Percentiles rank a stretch among this genome's conserved stretches.
These are phyloP conservation scores for Polypterus senegalus DNA, from an alignment of 2,113 vertebrate species.

Conservation along the genomic window DNA sequence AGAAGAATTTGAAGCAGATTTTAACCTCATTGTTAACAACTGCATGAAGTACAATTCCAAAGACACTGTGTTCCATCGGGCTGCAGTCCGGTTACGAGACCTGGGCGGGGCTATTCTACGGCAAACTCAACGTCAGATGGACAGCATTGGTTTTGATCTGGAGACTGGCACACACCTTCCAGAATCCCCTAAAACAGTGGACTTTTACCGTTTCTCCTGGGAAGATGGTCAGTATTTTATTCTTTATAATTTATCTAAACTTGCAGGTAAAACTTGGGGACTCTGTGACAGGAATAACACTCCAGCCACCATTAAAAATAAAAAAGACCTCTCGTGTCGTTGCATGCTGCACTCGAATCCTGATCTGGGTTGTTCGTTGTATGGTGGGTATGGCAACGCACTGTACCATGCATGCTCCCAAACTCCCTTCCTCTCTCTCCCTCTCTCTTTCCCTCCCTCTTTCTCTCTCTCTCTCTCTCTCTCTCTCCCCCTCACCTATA, in stretches of 20 bases:
- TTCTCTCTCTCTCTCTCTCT: too few species aligned
- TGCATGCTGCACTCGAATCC: too few species aligned
- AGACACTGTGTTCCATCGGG: constrained; percentile 90
- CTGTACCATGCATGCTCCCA: too few species aligned
- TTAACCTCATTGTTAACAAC: constrained; percentile 95
- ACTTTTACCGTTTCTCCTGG: constrained; percentile 94
- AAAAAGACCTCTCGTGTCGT: too few species aligned
- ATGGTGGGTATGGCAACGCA: too few species aligned
- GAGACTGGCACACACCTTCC: constrained; percentile 76
- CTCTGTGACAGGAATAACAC: too few species aligned
- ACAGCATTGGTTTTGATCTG: constrained; percentile 78
- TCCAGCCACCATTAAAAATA: too few species aligned
- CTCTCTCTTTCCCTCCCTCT: too few species aligned
- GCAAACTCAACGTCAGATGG: constrained; percentile 79
- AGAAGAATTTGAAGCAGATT: constrained; percentile 86
- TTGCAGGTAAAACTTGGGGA: not conserved
- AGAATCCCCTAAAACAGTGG: constrained; percentile 73
- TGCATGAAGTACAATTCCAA: constrained; percentile 94
- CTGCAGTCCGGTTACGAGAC: constrained; percentile 78
- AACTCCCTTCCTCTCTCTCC: too few species aligned
- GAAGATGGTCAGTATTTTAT: constrained; percentile 73
- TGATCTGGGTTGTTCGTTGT: too few species aligned
- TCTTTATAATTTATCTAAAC: not conserved
- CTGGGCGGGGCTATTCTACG: constrained; percentile 81
- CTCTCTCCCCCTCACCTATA: too few species aligned